Evolutionary conservation across 1,140 invertebrate genomes (phyloP), one percentile per base, ranked within the genome.

Genomic region (Colletes gigas): DNA sequence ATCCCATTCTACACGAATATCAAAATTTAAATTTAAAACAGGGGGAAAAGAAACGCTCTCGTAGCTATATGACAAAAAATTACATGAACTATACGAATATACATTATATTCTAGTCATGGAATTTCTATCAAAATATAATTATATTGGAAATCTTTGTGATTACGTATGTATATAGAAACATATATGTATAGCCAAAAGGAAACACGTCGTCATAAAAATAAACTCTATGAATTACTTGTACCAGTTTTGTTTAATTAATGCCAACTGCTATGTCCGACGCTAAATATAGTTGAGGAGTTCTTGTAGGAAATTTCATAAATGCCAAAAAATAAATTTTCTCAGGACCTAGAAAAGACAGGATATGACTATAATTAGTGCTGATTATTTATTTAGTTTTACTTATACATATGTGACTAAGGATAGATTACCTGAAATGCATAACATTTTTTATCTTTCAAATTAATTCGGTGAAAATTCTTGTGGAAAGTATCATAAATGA

Each of bases 41-140:
- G 83, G 83, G 86, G 89, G 86, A 89, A 90, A 89, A 81, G 70
- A 90, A 86, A 87, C 88, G 86, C 89, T 90, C 84, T 89, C 80
- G 63, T 86, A 87, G 66, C 12, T 89, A 84, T 84, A 85, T 9
- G 41, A 17, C 73, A 85, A 79, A 76, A 55, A 78, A 72, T 72
- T 63, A 44, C 30, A 83, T 74, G n/a, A 83, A 86, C 39, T 62
- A 59, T n/a, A 55, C 59, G 52, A 39, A 30, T 74, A 72, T 69
- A 73, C 55, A 85, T 79, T 81, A 54, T 47, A 87, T 84, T 89
- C 75, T 89, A 87, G 83, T 87, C 82, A 84, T 77, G 52, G 83
- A 83, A 81, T 85, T 89, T 86, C 69, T 73, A 89, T 89, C 59
- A 15, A 79, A 0, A 12, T 69, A n/a, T 81, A 74, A 55, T 55